Conservation (phyloP, 1,140 invertebrate species). For the Bombus balteatus region DNA sequence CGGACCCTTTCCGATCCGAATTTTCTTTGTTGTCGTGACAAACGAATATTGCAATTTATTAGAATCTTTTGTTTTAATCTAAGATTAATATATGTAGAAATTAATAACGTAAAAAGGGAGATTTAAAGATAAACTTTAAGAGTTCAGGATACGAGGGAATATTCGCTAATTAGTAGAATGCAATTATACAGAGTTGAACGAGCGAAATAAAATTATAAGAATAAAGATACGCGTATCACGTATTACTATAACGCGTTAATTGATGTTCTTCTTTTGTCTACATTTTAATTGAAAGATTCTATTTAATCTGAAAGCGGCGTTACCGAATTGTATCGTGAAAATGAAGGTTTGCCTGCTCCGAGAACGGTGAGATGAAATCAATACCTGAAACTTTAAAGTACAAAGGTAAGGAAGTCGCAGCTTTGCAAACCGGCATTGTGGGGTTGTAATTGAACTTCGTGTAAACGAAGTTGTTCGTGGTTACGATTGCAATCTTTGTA, state of each 20-base stretch:
- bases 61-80: not conserved
- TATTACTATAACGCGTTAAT: not conserved
- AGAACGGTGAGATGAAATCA: not conserved
- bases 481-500: conserved; percentile 14
- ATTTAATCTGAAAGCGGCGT: not conserved
- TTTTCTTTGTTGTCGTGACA: not conserved
- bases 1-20: not conserved
- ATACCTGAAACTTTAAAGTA: conserved; percentile 17
- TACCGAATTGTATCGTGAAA: not conserved
- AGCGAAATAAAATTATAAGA: not conserved
- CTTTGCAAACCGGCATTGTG: conserved; percentile 18
- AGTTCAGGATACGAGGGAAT: no score
- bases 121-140: not conserved
- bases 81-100: no score
- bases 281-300: not conserved
- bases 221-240: not conserved
- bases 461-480: conserved; percentile 8
- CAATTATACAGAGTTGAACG: no score
- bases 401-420: conserved; percentile 17
- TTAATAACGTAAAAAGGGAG: not conserved
- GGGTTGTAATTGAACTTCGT: conserved; percentile 4
- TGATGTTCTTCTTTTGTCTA: no score
- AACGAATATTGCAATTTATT: not conserved
- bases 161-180: no score
- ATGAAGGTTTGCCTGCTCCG: not conserved